A percentile compares a stretch with the other conserved stretches of the same genome.
These are phyloP conservation scores for Pectinophora gossypiella DNA, from an alignment of 1,140 invertebrate species.

Conservation along the genomic window DNA sequence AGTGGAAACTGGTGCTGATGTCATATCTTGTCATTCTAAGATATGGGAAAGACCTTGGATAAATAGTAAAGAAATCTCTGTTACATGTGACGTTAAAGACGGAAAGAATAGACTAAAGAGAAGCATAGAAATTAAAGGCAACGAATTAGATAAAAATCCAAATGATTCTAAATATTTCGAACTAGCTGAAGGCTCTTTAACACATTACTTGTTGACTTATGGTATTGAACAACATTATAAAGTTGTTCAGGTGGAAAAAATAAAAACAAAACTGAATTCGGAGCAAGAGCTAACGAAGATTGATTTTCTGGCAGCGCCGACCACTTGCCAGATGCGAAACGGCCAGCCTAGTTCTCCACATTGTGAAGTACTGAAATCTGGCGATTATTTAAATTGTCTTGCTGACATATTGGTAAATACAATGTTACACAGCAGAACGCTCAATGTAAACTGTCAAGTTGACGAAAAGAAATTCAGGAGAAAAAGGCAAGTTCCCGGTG, in stretches of 20 bases:
- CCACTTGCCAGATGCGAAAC: neutral
- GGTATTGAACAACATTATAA: neutral
- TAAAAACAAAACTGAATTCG: neutral
- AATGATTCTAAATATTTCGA: neutral
- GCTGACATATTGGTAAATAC: neutral
- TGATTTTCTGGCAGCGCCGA: neutral
- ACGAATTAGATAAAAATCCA: neutral
- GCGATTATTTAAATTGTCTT: neutral
- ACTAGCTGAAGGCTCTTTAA: constrained; percentile 5
- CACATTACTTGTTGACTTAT: neutral
- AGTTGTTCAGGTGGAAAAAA: neutral
- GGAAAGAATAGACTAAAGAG: too few species aligned
- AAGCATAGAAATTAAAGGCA: too few species aligned
- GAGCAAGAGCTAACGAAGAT: neutral
- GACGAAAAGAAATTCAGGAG: neutral
- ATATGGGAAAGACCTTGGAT: too few species aligned
- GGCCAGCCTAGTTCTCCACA: neutral
- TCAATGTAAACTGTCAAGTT: neutral
- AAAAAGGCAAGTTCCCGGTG: neutral
- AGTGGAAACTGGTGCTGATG: too few species aligned
- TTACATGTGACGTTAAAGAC: too few species aligned
- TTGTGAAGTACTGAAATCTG: neutral
- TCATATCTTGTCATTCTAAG: too few species aligned
- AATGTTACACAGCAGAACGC: neutral
- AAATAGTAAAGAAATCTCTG: too few species aligned